phyloP scores from a whole-genome alignment of 2,113 vertebrate species.

The Platysternon megacephalum region DNA sequence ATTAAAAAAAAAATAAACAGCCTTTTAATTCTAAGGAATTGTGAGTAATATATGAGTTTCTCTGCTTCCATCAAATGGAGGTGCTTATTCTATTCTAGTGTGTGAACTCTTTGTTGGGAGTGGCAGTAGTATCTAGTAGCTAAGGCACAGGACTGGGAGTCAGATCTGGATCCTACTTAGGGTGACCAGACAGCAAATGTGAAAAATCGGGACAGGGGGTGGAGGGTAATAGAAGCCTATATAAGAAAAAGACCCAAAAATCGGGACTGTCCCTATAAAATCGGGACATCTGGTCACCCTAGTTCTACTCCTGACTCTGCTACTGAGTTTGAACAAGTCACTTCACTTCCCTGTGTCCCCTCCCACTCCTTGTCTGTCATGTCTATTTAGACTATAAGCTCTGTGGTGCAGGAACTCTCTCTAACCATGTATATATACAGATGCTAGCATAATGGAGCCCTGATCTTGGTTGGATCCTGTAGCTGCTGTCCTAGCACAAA shows the following conservation, averaged over 20 bases:
- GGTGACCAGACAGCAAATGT: no score
- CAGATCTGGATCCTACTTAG: not conserved
- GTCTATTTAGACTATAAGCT: not conserved
- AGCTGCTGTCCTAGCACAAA: slow-evolving; percentile 56
- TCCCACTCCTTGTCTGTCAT: not conserved
- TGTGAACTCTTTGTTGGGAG: not conserved
- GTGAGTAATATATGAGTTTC: not conserved
- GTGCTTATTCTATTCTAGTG: not conserved
- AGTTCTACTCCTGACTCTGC: not conserved
- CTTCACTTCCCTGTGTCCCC: not conserved
- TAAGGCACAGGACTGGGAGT: not conserved
- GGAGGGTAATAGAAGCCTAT: no score
- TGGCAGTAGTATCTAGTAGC: not conserved
- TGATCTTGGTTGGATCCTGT: slow-evolving; percentile 28
- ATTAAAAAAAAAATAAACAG: not conserved
- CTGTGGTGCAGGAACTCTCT: not conserved
- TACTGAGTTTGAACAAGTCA: not conserved
- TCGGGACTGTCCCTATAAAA: no score
- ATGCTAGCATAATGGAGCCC: slow-evolving; percentile 28
- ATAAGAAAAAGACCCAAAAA: no score
- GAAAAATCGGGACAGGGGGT: no score
- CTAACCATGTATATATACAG: slow-evolving; percentile 43
- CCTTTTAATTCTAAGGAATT: not conserved
- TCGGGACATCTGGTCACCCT: no score
- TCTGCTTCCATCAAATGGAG: not conserved